phyloP scores from a whole-genome alignment of 2,113 vertebrate species.

The Sebastes fasciatus region DNA sequence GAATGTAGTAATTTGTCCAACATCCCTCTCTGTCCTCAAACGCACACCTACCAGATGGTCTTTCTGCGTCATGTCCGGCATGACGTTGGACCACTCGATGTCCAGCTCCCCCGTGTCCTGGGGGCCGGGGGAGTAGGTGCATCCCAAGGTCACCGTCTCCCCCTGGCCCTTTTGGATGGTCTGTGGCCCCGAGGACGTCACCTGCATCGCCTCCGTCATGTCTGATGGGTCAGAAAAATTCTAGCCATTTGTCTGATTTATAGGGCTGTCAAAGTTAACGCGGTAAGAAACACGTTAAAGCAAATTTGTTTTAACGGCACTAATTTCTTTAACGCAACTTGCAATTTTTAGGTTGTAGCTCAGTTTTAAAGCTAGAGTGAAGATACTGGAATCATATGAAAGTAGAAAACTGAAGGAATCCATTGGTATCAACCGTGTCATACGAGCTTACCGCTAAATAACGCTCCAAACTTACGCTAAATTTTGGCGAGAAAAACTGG shows the following conservation, averaged over 20 bases:
- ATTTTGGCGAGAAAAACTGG: too few species aligned
- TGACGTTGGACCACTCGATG: conserved; percentile 91
- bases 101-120: conserved; percentile 87
- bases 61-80: conserved; percentile 85
- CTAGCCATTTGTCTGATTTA: background rate
- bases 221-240: conserved; percentile 37
- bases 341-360: too few species aligned
- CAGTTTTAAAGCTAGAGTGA: too few species aligned
- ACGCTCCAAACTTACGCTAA: too few species aligned
- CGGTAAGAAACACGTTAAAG: too few species aligned
- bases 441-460: too few species aligned
- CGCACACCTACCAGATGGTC: conserved; percentile 81
- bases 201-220: conserved; percentile 70
- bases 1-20: background rate
- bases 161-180: conserved; percentile 86
- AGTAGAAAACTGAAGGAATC: too few species aligned
- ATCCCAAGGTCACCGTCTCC: conserved; percentile 84
- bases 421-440: too few species aligned
- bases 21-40: background rate
- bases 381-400: too few species aligned
- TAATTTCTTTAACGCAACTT: too few species aligned
- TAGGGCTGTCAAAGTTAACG: too few species aligned
- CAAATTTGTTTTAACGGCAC: too few species aligned
- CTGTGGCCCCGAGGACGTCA: conserved; percentile 82
- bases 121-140: conserved; percentile 84